These are phyloP conservation scores for Cuniculus paca DNA, from an alignment of 2,797 vertebrate species.

Conservation along the genomic window DNA sequence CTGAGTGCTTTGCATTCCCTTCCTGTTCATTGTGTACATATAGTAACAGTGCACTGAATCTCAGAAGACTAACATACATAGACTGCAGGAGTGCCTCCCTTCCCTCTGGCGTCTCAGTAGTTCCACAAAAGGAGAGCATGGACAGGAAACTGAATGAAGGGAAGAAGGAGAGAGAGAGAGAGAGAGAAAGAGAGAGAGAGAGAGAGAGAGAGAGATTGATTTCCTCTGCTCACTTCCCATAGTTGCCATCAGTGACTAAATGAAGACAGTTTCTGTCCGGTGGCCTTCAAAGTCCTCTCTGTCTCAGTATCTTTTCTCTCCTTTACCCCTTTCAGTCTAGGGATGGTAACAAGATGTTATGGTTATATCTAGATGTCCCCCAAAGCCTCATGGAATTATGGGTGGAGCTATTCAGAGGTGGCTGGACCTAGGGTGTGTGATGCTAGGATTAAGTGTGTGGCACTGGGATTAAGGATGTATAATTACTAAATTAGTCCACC, in stretches of 20 bases:
- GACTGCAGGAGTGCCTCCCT: no score
- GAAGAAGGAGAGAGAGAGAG: background rate
- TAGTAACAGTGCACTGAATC: background rate
- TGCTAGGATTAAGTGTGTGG: background rate
- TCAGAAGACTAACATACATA: no score
- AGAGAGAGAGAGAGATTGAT: background rate
- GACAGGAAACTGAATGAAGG: accelerated
- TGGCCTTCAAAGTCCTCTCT: background rate
- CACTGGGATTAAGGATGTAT: background rate
- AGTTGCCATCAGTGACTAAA: background rate
- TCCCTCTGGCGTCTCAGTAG: background rate
- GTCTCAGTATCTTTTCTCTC: background rate
- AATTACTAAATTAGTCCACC: background rate
- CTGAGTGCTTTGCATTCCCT: background rate
- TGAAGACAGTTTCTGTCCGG: background rate
- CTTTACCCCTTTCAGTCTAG: background rate
- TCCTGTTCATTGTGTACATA: background rate
- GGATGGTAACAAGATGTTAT: background rate
- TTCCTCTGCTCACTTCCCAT: background rate
- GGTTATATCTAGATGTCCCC: background rate
- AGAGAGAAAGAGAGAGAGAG: no score
- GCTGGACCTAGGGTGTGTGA: background rate
- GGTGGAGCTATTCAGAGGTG: background rate
- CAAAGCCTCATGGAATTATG: background rate
- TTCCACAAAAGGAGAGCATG: background rate